Evolutionary conservation across 2,113 vertebrate species (phyloP), one percentile per base, ranked within the genome.

Genomic region (Cyprinodon brontotheroides): DNA sequence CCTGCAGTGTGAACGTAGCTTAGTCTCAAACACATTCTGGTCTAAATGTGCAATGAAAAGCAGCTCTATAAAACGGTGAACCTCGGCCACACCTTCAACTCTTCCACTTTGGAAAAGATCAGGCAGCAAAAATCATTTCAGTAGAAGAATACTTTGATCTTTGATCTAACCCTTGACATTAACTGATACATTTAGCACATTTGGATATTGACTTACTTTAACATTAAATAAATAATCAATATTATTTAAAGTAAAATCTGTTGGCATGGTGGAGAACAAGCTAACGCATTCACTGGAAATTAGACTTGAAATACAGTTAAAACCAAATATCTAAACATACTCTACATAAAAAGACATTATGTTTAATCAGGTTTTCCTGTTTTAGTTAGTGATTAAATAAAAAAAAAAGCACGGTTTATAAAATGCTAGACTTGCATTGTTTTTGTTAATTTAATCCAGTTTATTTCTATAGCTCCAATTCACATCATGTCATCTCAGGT

Each of bases 151-250:
- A 57, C 53, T 57, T 43, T 11, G 39, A 14, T 1, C 29, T 29
- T 29, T 29, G 29, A 29, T 29, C 29, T 29, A 29, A 29, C 29
- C 29, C 77, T 91, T 72, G 53, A 78, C 77, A 59, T 39, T 59
- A 15, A 41, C 64, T 74, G 67, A 60, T 68, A 50, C 63, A 73
- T 72, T 63, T 59, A 81, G 76, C 79, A 84, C 63, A 75, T 84
- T 81, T 67, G 71, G 39, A 36, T 88, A 92, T 89, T 89, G 93
- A 93, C 72, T 74, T 47, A 61, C 69, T 60, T 47, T 72, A 57
- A 70, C 75, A 75, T 84, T 75, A 83, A 37, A 73, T 40, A 36
- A 39, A 61, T 29, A 78, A 93, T 94, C 93, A 85, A 93, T 94
- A 90, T 29, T 60, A 45, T 81, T 92, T 91, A 83, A 82, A 2